Percentiles rank a stretch among this genome's conserved stretches.
phyloP scores from a whole-genome alignment of 2,113 vertebrate species.

The Mastomys natalensis region DNA sequence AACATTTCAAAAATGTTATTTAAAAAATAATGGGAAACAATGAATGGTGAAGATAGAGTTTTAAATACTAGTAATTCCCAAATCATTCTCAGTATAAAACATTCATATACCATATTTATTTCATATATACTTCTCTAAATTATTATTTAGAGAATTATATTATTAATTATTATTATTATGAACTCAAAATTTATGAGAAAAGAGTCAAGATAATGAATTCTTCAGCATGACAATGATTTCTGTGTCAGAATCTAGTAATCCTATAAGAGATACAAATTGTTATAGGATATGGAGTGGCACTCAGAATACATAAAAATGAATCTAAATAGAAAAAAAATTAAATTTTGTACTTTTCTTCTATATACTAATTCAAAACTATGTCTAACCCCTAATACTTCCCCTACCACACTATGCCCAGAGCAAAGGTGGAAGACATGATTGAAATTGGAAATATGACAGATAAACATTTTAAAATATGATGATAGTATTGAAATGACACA shows the following conservation, averaged over 20 bases:
- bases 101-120: neutral
- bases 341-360: neutral
- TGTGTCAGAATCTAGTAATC: neutral
- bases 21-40: neutral
- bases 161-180: too few species aligned
- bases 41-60: neutral
- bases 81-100: neutral
- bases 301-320: neutral
- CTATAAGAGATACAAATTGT: neutral
- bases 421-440: neutral
- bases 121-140: neutral
- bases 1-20: neutral
- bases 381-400: neutral
- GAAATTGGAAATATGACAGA: neutral
- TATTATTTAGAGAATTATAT: neutral
- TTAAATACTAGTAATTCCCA: neutral
- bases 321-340: neutral
- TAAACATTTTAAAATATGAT: neutral
- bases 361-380: neutral
- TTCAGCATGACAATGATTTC: neutral
- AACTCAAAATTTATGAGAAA: neutral
- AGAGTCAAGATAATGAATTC: neutral
- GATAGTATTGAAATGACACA: conserved; percentile 8
- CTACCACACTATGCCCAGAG: neutral
- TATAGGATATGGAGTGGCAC: neutral